phyloP scores from a whole-genome alignment of 2,113 vertebrate species.

The Saimiri boliviensis region DNA sequence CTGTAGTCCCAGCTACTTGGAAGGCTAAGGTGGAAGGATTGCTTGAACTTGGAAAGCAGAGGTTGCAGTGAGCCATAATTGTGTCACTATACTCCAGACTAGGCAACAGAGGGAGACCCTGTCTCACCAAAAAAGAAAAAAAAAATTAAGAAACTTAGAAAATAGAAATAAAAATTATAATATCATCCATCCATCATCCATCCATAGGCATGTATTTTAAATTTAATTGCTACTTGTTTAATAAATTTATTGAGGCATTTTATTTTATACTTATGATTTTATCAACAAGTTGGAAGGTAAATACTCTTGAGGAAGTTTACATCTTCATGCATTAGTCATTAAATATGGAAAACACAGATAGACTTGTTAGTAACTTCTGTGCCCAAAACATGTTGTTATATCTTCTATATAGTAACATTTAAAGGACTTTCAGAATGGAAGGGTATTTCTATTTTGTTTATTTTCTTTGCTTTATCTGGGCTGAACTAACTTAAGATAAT shows the following conservation, averaged over 20 bases:
- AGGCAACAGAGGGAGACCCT: no score
- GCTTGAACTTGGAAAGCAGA: no score
- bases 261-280: slow-evolving; percentile 52
- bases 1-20: no score
- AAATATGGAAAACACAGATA: not conserved
- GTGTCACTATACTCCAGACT: no score
- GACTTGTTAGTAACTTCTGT: slow-evolving; percentile 13
- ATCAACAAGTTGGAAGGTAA: slow-evolving; percentile 3
- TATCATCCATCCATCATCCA: not conserved
- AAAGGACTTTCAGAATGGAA: not conserved
- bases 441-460: not conserved
- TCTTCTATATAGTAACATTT: slow-evolving; percentile 5
- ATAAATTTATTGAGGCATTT: not conserved
- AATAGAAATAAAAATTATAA: not conserved
- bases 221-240: not conserved
- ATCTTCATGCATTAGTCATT: not conserved
- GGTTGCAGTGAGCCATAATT: no score
- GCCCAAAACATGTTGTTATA: not conserved
- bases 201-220: not conserved
- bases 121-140: no score
- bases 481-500: slow-evolving; percentile 21
- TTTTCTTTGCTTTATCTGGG: not conserved
- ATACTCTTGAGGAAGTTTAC: not conserved
- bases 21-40: no score
- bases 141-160: not conserved